Evolutionary conservation across 1,140 invertebrate genomes (phyloP).

Genomic region (Macrobrachium nipponense): DNA sequence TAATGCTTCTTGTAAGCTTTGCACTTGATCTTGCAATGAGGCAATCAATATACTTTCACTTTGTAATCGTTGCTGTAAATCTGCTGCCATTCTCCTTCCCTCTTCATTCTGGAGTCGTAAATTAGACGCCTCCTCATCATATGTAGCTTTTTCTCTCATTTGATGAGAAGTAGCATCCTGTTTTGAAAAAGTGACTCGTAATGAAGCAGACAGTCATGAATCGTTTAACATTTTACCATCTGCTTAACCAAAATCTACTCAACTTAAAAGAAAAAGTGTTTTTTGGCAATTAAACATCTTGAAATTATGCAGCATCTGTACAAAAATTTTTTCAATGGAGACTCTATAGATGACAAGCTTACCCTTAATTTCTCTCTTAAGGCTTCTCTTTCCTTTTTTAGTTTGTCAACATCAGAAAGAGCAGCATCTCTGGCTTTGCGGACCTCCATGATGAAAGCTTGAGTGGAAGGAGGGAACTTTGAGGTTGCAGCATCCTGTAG

Average conservation of each 20-base stretch:
- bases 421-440: conserved; percentile 61
- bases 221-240: too few relatives aligned
- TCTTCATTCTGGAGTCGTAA: conserved; percentile 53
- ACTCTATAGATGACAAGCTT: background rate
- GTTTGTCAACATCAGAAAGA: conserved; percentile 49
- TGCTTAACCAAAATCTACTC: background rate
- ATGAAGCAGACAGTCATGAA: too few relatives aligned
- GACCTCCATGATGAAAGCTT: conserved; percentile 62
- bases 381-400: conserved; percentile 55
- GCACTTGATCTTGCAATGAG: conserved; percentile 56
- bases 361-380: conserved; percentile 58
- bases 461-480: conserved; percentile 55
- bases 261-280: background rate
- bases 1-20: conserved; percentile 53
- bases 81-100: conserved; percentile 41
- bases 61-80: conserved; percentile 57
- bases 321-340: background rate
- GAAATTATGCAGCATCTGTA: too few relatives aligned
- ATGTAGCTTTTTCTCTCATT: conserved; percentile 44
- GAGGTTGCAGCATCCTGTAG: conserved; percentile 58
- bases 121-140: conserved; percentile 40
- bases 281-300: too few relatives aligned
- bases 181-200: too few relatives aligned
- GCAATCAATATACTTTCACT: conserved; percentile 43
- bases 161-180: conserved; percentile 40